phyloP scores from a whole-genome alignment of 2,797 vertebrate species.

The Argentina silus region DNA sequence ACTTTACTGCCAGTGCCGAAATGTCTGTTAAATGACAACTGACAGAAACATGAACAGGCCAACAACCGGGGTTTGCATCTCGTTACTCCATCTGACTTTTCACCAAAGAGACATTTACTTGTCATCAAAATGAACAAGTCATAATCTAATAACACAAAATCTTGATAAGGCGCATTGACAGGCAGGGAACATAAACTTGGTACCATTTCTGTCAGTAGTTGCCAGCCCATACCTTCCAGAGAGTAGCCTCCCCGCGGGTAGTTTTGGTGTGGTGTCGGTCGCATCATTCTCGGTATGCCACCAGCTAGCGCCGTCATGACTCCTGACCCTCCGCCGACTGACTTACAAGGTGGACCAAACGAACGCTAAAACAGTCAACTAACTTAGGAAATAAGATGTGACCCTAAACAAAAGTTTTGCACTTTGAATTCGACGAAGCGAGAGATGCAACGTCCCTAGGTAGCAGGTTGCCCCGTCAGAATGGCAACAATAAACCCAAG shows the following conservation, averaged over 20 bases:
- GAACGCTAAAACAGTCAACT: not conserved
- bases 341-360: not conserved
- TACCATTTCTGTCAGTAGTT: conserved; percentile 20
- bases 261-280: conserved; percentile 94
- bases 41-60: no score
- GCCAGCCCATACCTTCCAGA: conserved; percentile 87
- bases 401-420: conserved; percentile 29
- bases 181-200: not conserved
- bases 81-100: no score
- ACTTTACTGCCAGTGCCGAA: not conserved
- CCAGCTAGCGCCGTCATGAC: conserved; percentile 94
- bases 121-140: no score
- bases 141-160: not conserved
- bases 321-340: conserved; percentile 59
- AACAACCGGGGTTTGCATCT: no score
- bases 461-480: conserved; percentile 55
- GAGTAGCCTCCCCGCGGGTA: conserved; percentile 95
- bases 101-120: no score
- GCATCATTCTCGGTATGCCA: conserved; percentile 98
- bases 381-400: conserved; percentile 27
- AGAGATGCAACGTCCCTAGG: conserved; percentile 12
- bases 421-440: not conserved
- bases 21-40: no score
- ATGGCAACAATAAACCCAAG: not conserved
- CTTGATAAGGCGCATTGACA: not conserved